phyloP scores from a whole-genome alignment of 2,113 vertebrate species.

The Prionailurus bengalensis region DNA sequence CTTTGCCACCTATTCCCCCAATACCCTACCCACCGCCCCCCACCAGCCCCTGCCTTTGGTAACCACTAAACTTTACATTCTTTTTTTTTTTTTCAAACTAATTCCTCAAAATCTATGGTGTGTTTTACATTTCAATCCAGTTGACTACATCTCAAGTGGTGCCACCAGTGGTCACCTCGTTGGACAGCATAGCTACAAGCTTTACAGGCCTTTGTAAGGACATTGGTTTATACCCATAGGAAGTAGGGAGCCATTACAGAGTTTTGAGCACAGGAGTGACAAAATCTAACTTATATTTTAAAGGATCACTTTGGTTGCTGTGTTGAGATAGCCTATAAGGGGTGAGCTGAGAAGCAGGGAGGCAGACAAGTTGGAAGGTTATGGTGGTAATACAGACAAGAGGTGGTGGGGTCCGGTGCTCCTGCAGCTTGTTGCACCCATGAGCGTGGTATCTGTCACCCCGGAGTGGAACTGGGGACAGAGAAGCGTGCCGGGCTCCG shows the following conservation, averaged over 20 bases:
- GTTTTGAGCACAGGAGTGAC: neutral
- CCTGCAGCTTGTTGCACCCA: conserved; percentile 16
- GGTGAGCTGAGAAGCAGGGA: accelerated
- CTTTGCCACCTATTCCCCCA: neutral
- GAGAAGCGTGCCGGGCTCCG: neutral
- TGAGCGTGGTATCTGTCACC: conserved; percentile 30
- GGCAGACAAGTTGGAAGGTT: neutral
- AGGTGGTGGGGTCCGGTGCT: neutral
- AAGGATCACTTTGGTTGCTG: neutral
- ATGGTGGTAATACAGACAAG: neutral
- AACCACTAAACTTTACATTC: neutral
- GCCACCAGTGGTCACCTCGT: neutral
- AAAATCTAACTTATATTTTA: neutral
- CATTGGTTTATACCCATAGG: neutral
- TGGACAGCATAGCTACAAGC: neutral
- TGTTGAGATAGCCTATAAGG: neutral
- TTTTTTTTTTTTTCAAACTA: neutral
- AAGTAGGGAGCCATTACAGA: neutral
- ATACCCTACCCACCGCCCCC: neutral
- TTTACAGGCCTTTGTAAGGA: neutral
- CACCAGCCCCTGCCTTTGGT: neutral
- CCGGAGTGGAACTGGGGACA: conserved; percentile 8
- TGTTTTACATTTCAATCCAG: neutral
- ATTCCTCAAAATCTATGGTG: neutral
- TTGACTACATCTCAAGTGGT: neutral